These are phyloP conservation scores for Epicauta chinensis DNA, from an alignment of 1,140 invertebrate genomes.

Conservation along the genomic window DNA sequence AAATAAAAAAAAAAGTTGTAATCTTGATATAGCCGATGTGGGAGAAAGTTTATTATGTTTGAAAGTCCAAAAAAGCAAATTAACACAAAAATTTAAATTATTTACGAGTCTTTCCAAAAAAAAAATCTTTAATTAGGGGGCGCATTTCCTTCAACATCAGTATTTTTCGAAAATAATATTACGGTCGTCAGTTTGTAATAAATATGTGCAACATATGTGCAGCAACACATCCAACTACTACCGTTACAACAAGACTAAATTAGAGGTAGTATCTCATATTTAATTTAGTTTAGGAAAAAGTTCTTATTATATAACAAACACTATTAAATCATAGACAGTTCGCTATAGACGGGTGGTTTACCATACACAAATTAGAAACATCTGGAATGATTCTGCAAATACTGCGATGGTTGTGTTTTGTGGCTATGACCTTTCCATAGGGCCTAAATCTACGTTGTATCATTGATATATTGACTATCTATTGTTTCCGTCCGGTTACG, in stretches of 20 bases:
- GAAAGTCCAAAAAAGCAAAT: not conserved
- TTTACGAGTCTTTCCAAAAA: slow-evolving; percentile 22
- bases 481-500: slow-evolving; percentile 15
- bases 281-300: slow-evolving; percentile 3
- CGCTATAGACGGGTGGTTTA: slow-evolving; percentile 5
- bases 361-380: slow-evolving; percentile 7
- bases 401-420: not conserved
- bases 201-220: too few relatives aligned
- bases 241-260: too few relatives aligned
- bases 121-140: slow-evolving; percentile 1
- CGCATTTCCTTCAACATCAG: too few relatives aligned
- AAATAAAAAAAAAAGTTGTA: slow-evolving; percentile 24
- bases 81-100: too few relatives aligned
- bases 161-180: too few relatives aligned
- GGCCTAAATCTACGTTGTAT: not conserved
- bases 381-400: slow-evolving; percentile 3
- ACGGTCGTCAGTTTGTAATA: too few relatives aligned
- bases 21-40: slow-evolving; percentile 24
- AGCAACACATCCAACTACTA: too few relatives aligned
- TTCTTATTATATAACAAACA: slow-evolving; percentile 16
- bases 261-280: too few relatives aligned
- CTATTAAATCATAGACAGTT: slow-evolving; percentile 10
- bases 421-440: not conserved
- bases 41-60: slow-evolving; percentile 11
- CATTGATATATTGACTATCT: slow-evolving; percentile 16